A percentile compares a stretch with the other conserved stretches of the same genome.
These are phyloP conservation scores for Andrena praecox DNA, from an alignment of 2,888 invertebrate genomes.

Conservation along the genomic window DNA sequence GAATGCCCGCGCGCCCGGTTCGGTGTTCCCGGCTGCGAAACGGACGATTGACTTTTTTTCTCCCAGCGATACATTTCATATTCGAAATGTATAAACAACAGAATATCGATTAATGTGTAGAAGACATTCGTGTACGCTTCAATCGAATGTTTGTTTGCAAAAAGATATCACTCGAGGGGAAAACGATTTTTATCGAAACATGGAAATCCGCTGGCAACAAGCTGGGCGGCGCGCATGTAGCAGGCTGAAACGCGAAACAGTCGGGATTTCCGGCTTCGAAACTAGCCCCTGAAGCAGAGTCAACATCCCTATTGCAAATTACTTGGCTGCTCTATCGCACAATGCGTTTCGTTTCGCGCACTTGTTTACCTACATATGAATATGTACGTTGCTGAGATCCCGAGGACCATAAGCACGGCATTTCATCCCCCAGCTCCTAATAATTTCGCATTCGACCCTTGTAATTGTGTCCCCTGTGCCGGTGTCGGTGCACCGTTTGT, in stretches of 20 bases:
- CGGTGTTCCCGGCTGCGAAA: neutral
- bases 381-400: slow-evolving; percentile 40
- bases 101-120: neutral
- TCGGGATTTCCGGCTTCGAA: slow-evolving; percentile 8
- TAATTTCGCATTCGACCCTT: slow-evolving; percentile 36
- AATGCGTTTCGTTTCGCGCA: slow-evolving; percentile 34
- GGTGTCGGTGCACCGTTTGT: neutral
- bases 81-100: neutral
- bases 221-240: neutral
- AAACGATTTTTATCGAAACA: neutral
- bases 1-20: neutral
- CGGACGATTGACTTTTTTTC: neutral
- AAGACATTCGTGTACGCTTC: neutral
- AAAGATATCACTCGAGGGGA: neutral
- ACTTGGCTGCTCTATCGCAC: slow-evolving; percentile 32
- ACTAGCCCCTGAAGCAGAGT: slow-evolving; percentile 35
- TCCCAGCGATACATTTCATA: neutral
- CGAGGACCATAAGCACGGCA: neutral
- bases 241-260: slow-evolving; percentile 19
- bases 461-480: neutral
- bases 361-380: slow-evolving; percentile 55
- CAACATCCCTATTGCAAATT: slow-evolving; percentile 52
- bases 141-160: neutral
- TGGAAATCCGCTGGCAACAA: neutral
- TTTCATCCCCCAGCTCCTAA: slow-evolving; percentile 30